Evolutionary conservation across 2,888 invertebrate genomes (phyloP), one percentile per base, ranked within the genome.

Genomic region (Acleris laterana): DNA sequence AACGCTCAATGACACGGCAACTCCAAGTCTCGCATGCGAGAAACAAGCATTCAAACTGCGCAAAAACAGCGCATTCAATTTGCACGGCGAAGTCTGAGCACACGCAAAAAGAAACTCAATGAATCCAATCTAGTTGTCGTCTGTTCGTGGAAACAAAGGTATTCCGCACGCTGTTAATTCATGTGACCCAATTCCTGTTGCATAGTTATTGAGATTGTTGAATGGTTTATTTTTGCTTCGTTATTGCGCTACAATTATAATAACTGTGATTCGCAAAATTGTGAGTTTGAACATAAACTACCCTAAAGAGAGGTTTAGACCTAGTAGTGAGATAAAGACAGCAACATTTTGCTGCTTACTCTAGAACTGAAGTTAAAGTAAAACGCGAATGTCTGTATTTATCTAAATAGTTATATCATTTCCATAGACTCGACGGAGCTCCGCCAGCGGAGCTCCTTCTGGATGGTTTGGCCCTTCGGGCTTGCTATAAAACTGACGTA

Each of bases 21-120:
- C 17, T 46, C 16, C 46, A 44, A 44, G 44, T 44, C 17, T 46
- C 7, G 25, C 42, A 50, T 56, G 56, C 42, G 6, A 28, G 55
- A 16, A 63, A 50, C 60, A 48, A 48, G 58, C 48, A 38, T 52
- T 52, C 28, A 48, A 53, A 48, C 20, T 46, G 42, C 17, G 49
- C 64, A 60, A 60, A 65, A 65, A 60, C 53, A 19, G 11, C 52
- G 46, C 55, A 65, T 60, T 55, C 60, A 53, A 49, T n/a, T 50
- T 16, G 53, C 32, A 22, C n/a, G 44, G 22, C 56, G 7, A 25
- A 55, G 59, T 60, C 53, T 20, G 38, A 13, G 38, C 64, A 55
- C 64, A 49, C 64, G 55, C 53, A 55, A 63, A 48, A 59, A 60
- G 49, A 50, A 48, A 58, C 20, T 50, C 50, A 63, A 57, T 55